Evolutionary conservation across 2,113 vertebrate species (phyloP).

Genomic region (Caracal caracal): DNA sequence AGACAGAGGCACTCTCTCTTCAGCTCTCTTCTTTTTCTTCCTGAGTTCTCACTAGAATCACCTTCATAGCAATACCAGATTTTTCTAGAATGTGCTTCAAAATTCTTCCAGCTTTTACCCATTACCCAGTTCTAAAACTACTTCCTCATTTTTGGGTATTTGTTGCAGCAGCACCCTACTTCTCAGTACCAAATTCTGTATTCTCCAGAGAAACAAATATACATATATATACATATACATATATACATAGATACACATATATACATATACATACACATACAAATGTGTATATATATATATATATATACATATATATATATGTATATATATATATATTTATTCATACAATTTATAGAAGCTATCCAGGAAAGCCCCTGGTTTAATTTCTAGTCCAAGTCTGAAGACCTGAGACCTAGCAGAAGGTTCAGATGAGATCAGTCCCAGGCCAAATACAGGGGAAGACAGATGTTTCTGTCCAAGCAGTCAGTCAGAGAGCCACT

Average conservation of each 20-base stretch:
- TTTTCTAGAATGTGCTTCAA: neutral
- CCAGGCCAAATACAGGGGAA: neutral
- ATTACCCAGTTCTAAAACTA: neutral
- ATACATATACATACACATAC: neutral
- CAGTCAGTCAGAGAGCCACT: neutral
- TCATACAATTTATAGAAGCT: neutral
- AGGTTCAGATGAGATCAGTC: neutral
- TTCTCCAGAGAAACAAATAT: neutral
- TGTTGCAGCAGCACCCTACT: neutral
- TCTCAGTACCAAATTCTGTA: neutral
- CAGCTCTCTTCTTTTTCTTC: neutral
- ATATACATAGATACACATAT: neutral
- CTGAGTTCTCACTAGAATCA: neutral
- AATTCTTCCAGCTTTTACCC: neutral
- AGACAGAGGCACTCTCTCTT: neutral
- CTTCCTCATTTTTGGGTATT: neutral
- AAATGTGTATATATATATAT: rapidly evolving
- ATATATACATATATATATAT: neutral
- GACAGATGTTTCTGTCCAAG: neutral
- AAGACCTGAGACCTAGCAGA: neutral
- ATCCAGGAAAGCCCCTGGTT: neutral
- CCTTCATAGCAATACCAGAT: neutral
- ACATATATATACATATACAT: neutral
- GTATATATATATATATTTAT: neutral
- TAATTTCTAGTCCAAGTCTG: neutral